Base-by-base conservation (phyloP, 2,797 vertebrate genomes). In the Ceyx erithaca region DNA sequence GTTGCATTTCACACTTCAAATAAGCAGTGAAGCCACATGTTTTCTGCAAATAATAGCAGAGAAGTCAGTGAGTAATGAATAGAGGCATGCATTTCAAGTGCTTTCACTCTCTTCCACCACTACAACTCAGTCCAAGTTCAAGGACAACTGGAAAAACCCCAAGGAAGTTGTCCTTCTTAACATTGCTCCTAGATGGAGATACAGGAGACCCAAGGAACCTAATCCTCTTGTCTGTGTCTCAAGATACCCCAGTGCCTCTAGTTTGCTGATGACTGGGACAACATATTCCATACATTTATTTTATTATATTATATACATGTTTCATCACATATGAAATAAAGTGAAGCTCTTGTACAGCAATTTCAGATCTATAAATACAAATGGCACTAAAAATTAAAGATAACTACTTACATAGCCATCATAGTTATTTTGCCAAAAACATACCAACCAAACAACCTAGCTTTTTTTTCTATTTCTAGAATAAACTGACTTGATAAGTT, bases 11-110 rank as follows among this genome's bases (percentile, higher is more conserved):
- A 87, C 64, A 35, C 79, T 68, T 85, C 12, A 80, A 88, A 63
- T 30, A 68, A 86, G n/a, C 49, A 64, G 5, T 30, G 68, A 85
- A 83, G 23, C 18, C 48, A 57, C 55, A 33, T 45, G 67, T 80
- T 64, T 69, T 66, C 51, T 71, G 41, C 49, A 94, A 92, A 87
- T 85, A 70, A 80, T n/a, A 55, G 71, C 25, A 83, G 52, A 87
- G 86, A 82, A 91, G 55, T 45, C 45, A 76, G 12, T 68, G 22
- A 89, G 11, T 30, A 68, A 78, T 58, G 49, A 92, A 18, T 20
- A 87, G n/a, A 90, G 19, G 19, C 15, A 49, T 21, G 9, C 12
- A 59, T 59, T 71, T 75, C 59, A 64, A 78, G 18, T 30, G 25
- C 12, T 80, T 88, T 76, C 54, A 41, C 31, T 66, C 37, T 75